Percentiles rank a stretch among this genome's conserved stretches.
phyloP scores from a whole-genome alignment of 1,140 invertebrate species.

The Archivesica marissinica region DNA sequence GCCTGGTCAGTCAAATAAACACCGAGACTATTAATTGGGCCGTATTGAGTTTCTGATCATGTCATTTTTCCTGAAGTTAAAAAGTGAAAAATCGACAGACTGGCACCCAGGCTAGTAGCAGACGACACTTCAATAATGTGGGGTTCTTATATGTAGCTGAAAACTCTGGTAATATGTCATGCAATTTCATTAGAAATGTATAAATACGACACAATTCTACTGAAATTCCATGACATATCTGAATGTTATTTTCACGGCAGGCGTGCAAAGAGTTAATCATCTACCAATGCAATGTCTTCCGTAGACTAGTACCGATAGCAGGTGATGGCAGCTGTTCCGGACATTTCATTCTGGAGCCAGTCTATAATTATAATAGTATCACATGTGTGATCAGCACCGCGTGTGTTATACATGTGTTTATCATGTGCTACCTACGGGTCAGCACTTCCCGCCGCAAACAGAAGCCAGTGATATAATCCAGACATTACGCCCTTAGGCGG shows the following conservation, averaged over 20 bases:
- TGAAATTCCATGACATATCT: not conserved
- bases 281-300: not conserved
- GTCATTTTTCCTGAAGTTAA: too few species aligned
- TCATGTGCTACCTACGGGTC: constrained; percentile 42
- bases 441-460: not conserved
- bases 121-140: too few species aligned
- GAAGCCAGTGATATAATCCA: not conserved
- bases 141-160: too few species aligned
- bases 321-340: not conserved
- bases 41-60: too few species aligned
- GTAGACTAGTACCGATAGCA: not conserved
- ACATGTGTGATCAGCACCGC: constrained; percentile 13
- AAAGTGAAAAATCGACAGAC: too few species aligned
- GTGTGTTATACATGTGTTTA: constrained; percentile 33
- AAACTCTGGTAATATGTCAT: too few species aligned
- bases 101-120: too few species aligned
- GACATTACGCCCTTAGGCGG: too few species aligned
- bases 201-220: not conserved
- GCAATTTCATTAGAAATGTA: too few species aligned
- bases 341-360: not conserved
- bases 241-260: not conserved
- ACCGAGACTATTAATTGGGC: too few species aligned
- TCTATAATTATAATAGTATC: not conserved
- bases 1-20: too few species aligned
- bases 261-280: not conserved